Evolutionary conservation across 2,888 invertebrate genomes (phyloP).

Genomic region (Drosophila subquinaria): DNA sequence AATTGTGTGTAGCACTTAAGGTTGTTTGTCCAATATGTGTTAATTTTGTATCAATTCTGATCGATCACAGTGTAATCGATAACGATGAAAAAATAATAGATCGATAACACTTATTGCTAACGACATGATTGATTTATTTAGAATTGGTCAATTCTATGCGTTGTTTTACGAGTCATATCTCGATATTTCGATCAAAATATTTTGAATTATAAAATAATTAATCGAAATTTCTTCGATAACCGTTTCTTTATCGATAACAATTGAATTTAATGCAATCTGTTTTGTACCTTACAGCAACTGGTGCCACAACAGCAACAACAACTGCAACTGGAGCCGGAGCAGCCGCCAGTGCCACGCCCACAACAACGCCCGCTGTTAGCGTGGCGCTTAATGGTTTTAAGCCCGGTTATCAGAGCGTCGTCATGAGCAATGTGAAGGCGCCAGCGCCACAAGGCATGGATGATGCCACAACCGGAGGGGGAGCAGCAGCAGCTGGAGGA

Average conservation of each 20-base stretch:
- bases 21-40: background rate
- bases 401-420: constrained; percentile 72
- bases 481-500: constrained; percentile 18
- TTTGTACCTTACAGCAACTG: constrained; percentile 18
- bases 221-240: background rate
- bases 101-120: background rate
- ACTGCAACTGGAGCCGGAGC: constrained; percentile 23
- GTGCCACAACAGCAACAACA: constrained; percentile 12
- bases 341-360: constrained; percentile 49
- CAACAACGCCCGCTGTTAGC: constrained; percentile 51
- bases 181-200: too few relatives aligned
- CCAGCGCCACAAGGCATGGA: constrained; percentile 13
- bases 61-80: background rate
- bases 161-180: too few relatives aligned
- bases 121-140: background rate
- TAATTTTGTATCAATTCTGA: background rate
- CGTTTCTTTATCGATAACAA: background rate
- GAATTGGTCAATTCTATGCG: too few relatives aligned
- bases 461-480: constrained; percentile 25
- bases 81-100: background rate
- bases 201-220: too few relatives aligned
- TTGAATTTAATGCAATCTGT: background rate
- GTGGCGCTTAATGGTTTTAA: constrained; percentile 72
- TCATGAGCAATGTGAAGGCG: constrained; percentile 64
- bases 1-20: background rate